Evolutionary conservation across 2,797 vertebrate genomes (phyloP), one percentile per base, ranked within the genome.

Genomic region (Silurus aristotelis): DNA sequence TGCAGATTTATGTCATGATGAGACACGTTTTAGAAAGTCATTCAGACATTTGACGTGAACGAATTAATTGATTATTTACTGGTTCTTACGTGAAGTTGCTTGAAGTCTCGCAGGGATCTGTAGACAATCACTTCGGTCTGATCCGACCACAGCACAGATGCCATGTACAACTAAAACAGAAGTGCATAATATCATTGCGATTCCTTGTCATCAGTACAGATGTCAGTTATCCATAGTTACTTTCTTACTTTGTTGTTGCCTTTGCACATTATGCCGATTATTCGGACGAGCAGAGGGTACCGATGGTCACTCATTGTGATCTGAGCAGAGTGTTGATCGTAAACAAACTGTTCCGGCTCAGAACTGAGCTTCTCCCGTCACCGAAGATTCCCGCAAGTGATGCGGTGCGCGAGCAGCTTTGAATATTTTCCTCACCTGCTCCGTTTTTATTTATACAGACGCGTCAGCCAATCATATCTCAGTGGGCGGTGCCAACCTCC

Each of bases 111-210:
- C 67, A 95, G 93, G 10, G 94, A 95, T 70, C 95, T 93, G 91
- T 95, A 95, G 71, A 95, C 82, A 7, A 94, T 91, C 58, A 95
- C 89, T 83, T 95, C 95, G 67, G 85, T 85, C 52, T 90, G 83
- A 80, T 95, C 95, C 6, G 95, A 95, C 95, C 95, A 96, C 0
- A 90, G 14, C 38, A 95, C 94, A 1, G 92, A 94, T 0, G 92
- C 63, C 92, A 95, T 94, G 89, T 93, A 95, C 88, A 92, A 89
- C 95, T 96, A 52, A 68, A 25, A 19, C 22, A 48, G 14, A 9
- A 25, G n/a, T 46, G 31, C 31, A 19, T 19, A 22, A 46, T 7
- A 2, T 61, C 6, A 43, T 10, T n/a, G 0, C 2, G 5, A 64
- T 10, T 13, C 22, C 15, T 7, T 25, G 7, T 64, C 15, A 52